Evolutionary conservation across 2,797 vertebrate genomes (phyloP), one percentile per base, ranked within the genome.

Genomic region (Podarcis siculus): DNA sequence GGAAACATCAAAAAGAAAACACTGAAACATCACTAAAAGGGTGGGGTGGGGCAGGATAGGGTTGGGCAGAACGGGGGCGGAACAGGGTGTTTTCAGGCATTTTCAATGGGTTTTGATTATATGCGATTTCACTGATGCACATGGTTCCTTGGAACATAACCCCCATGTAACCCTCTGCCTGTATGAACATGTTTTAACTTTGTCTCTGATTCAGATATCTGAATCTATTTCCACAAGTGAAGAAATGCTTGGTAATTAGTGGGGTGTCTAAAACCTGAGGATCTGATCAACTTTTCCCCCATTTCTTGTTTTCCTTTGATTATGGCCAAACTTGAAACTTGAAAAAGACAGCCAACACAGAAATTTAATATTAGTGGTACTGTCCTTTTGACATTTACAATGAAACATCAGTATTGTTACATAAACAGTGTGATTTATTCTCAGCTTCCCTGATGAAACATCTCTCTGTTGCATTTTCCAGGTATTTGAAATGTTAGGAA

Each of bases 361-460:
- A 45, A 21, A 49, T 17, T 49, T 79, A 79, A 49, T 39, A 17
- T 49, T n/a, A 45, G 87, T 86, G 12, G 1, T 91, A 79, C 39
- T 91, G 25, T 37, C 32, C 87, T 90, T 72, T 91, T 90, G 55
- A 15, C 89, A 88, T 89, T 19, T 42, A 90, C 87, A 67, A 49
- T 72, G 32, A 9, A 25, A 75, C 90, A 5, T 85, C 81, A 79
- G 89, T 45, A 77, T 15, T 67, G 37, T 73, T 32, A 42, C 71
- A 37, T 77, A 15, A 45, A 77, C 27, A 85, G 21, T 42, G 55
- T 42, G 4, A 76, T 85, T 67, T 45, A 35, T 45, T 9, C 23
- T 35, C 42, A 23, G 61, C 71, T 73, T 64, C 49, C 23, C 3
- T 55, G 13, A 49, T n/a, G 32, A 73, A 73, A 32, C 55, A 37